Percentiles rank a stretch among this genome's conserved stretches.
phyloP scores from a whole-genome alignment of 1,140 invertebrate species.

The Plectrocnemia conspersa region DNA sequence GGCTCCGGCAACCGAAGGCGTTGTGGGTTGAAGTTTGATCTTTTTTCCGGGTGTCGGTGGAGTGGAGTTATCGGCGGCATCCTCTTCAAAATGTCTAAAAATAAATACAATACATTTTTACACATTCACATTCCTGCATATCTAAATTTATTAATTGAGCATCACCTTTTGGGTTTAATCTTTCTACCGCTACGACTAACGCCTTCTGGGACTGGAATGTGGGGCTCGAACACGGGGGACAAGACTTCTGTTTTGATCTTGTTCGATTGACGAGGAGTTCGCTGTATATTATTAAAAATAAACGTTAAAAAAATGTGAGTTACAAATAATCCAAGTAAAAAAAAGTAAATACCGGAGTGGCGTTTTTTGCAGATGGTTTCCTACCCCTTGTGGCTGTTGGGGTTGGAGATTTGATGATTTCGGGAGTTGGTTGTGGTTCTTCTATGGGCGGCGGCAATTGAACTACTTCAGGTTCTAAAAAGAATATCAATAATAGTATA shows the following conservation, averaged over 20 bases:
- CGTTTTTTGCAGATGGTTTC: conserved; percentile 1
- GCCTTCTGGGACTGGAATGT: conserved; percentile 45
- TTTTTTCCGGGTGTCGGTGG: conserved; percentile 38
- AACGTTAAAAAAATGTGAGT: conserved; percentile 5
- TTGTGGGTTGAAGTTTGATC: conserved; percentile 37
- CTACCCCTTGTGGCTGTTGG: conserved; percentile 1
- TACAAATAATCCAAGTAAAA: not conserved
- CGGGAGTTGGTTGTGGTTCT: not conserved
- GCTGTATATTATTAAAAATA: conserved; percentile 8
- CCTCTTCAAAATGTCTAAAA: conserved; percentile 45
- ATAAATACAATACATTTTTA: not conserved
- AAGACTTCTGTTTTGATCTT: conserved; percentile 23
- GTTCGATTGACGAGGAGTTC: conserved; percentile 22
- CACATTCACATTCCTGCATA: not conserved
- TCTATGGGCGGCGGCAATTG: not conserved
- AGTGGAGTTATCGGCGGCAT: conserved; percentile 42
- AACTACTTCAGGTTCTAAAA: conserved; percentile 11
- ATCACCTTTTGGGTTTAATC: conserved; percentile 63
- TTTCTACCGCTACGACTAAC: conserved; percentile 70
- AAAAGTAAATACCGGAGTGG: not conserved
- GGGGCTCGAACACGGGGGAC: conserved; percentile 25
- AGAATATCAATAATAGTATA: conserved; percentile 1
- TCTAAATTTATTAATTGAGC: not conserved
- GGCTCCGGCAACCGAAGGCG: conserved; percentile 37
- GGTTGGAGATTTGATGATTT: no score